These are phyloP conservation scores for Agrypnia vestita DNA, from an alignment of 1,140 invertebrate genomes.

Conservation along the genomic window DNA sequence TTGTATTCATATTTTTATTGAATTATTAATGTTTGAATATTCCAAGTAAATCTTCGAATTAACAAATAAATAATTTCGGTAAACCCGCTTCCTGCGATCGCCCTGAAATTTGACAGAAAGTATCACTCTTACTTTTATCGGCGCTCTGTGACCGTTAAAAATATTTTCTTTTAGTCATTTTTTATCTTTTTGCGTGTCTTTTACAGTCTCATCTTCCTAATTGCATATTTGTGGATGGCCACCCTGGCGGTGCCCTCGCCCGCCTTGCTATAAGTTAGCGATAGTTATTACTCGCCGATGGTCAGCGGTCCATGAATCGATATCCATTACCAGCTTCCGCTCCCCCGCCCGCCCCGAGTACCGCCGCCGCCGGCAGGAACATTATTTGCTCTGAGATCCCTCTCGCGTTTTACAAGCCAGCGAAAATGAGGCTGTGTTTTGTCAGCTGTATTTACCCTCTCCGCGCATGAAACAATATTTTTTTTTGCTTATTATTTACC, in stretches of 20 bases:
- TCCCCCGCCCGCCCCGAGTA: not conserved
- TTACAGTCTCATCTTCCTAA: not conserved
- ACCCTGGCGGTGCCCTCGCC: not conserved
- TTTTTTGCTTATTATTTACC: no score
- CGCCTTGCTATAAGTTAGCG: not conserved
- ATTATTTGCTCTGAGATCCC: conserved; percentile 13
- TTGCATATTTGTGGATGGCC: not conserved
- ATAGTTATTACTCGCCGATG: conserved; percentile 7
- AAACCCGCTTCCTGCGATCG: no score
- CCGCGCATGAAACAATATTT: no score
- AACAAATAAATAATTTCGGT: no score
- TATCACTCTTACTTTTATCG: no score
- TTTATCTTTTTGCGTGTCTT: not conserved
- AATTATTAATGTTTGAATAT: no score
- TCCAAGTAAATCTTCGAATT: no score
- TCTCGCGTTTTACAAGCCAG: conserved; percentile 27
- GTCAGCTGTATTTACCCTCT: conserved; percentile 6
- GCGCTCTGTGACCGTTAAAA: no score
- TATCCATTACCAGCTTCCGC: not conserved
- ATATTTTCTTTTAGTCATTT: not conserved
- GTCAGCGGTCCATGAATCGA: conserved; percentile 31
- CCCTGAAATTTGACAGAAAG: no score
- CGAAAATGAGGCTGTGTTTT: conserved; percentile 8
- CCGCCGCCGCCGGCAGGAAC: not conserved
- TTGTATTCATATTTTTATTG: no score